phyloP scores from a whole-genome alignment of 2,113 vertebrate species.

The Nyctibius bracteatus region DNA sequence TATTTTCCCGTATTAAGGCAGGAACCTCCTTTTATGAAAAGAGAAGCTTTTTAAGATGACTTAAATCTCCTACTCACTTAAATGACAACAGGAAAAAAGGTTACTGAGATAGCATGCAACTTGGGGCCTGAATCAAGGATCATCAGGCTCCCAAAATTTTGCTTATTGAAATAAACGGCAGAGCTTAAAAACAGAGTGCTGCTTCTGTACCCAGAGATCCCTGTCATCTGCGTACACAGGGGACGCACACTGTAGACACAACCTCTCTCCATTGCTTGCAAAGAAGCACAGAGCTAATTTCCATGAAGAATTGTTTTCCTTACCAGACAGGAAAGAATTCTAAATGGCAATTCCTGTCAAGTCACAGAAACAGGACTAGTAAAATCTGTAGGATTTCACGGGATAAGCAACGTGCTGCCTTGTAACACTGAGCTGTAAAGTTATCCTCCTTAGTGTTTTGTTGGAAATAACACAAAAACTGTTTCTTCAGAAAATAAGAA shows the following conservation, averaged over 20 bases:
- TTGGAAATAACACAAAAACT: background rate
- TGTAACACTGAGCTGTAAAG: background rate
- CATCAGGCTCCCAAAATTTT: background rate
- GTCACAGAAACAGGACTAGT: slow-evolving; percentile 18
- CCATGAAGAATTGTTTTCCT: slow-evolving; percentile 42
- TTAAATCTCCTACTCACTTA: background rate
- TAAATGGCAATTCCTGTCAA: slow-evolving; percentile 58
- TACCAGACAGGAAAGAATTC: slow-evolving; percentile 50
- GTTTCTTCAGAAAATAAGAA: background rate
- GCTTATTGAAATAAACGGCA: background rate
- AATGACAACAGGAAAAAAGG: background rate
- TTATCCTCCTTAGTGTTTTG: background rate
- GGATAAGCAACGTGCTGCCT: background rate
- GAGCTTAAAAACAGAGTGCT: background rate
- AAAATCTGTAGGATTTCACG: background rate
- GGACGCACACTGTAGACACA: background rate
- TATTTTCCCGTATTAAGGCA: background rate
- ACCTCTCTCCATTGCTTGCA: background rate
- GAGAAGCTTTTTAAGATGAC: background rate
- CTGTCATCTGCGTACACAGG: background rate
- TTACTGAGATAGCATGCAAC: background rate
- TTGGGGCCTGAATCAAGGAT: background rate
- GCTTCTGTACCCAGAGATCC: background rate
- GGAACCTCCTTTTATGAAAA: background rate
- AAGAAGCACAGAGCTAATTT: slow-evolving; percentile 1